Base-by-base conservation (phyloP, 2,113 vertebrate species). In the Mugil cephalus region DNA sequence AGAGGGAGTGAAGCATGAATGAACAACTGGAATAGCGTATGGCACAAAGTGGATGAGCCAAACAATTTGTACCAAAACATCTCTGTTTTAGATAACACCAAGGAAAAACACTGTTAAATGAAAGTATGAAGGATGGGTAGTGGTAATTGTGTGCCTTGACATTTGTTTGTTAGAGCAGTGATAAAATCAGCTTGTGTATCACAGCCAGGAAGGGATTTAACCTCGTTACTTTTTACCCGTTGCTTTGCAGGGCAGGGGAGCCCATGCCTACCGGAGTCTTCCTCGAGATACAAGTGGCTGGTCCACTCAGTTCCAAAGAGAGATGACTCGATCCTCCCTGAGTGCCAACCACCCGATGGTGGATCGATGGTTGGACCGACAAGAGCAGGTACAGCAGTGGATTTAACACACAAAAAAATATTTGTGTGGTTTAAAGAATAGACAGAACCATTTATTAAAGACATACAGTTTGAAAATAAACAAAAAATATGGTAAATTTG, bases 301-400 rank as follows among this genome's bases (percentile, higher is more conserved):
- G 96, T 87, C 96, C 86, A 94, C 94, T 81, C 97, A 97, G 91
- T 99, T 99, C 94, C 96, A 98, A 91, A 96, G 98, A 89, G 97
- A 99, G 88, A 95, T 94, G 71, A 95, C 96, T 61, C 95, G 97
- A 67, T 97, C 97, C 15, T 99, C 98, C 45, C 94, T 99, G 77
- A 98, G 98, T 75, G 96, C 97, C 93, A 99, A 96, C 91, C 98
- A 99, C 91, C 98, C 98, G 2, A 95, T 99, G 96, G 97, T 99
- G 89, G 98, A 99, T 92, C 95, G 92, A 80, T 98, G 98, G 98
- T 93, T 99, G 70, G 96, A 97, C 91, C 95, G 93, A 74, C 98
- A 99, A 90, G 97, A 99, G 79, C 97, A 99, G 98, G 98, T 99
- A 95, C 1, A 39, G 53, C 17, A 18, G 6, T 30, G 2, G 6